Conservation (phyloP, 2,888 invertebrate species). For the Pycnomerus fuliginosus region DNA sequence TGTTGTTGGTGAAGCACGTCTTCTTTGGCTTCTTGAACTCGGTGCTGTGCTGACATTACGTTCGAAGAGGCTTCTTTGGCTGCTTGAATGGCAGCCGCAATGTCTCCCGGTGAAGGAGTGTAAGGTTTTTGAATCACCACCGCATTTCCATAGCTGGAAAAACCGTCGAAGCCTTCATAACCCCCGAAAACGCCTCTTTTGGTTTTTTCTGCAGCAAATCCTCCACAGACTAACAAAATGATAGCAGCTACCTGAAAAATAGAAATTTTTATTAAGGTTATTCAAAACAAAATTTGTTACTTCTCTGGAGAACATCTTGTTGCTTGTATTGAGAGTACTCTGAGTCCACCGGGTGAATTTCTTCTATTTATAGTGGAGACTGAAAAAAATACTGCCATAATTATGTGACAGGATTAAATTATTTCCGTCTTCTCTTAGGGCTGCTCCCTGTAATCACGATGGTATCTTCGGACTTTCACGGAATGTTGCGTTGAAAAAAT, state of each 20-base stretch:
- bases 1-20: constrained; percentile 71
- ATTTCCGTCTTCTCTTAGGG: constrained; percentile 26
- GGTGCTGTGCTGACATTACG: constrained; percentile 70
- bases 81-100: constrained; percentile 69
- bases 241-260: background rate
- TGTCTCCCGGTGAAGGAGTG: constrained; percentile 60
- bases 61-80: constrained; percentile 73
- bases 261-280: constrained; percentile 1
- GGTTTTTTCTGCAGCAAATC: background rate
- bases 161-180: background rate
- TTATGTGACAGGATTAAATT: constrained; percentile 24
- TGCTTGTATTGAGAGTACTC: constrained; percentile 2
- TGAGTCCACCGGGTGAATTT: constrained; percentile 8
- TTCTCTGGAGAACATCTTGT: constrained; percentile 20
- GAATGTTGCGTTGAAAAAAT: too few species aligned
- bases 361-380: constrained; percentile 15
- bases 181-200: background rate
- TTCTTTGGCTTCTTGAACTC: constrained; percentile 72
- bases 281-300: constrained; percentile 8
- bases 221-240: background rate
- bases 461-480: constrained; percentile 16
- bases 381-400: constrained; percentile 13
- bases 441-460: constrained; percentile 13
- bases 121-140: constrained; percentile 20
- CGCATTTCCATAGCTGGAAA: background rate